A percentile compares a stretch with the other conserved stretches of the same genome.
Conservation (phyloP, 2,797 vertebrate genomes). For the Lithobates pipiens region DNA sequence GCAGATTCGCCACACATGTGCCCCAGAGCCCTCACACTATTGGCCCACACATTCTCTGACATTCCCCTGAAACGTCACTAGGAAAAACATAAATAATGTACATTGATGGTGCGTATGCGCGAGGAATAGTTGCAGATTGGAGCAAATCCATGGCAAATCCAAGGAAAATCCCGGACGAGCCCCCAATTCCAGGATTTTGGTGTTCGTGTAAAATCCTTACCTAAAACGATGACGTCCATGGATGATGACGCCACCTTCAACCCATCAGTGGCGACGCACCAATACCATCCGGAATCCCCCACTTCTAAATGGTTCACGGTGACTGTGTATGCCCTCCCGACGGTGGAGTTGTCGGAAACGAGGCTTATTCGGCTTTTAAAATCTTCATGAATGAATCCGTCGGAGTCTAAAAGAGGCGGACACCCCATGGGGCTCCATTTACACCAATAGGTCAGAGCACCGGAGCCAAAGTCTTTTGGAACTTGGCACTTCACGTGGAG, state of each 20-base stretch:
- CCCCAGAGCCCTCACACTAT: too few relatives aligned
- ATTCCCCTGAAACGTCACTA: too few relatives aligned
- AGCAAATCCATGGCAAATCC: too few relatives aligned
- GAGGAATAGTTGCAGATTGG: too few relatives aligned
- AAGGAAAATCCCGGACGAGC: too few relatives aligned
- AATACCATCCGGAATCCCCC: constrained; percentile 66
- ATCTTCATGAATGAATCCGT: constrained; percentile 57
- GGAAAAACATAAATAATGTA: too few relatives aligned
- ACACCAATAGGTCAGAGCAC: constrained; percentile 60
- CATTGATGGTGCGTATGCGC: too few relatives aligned
- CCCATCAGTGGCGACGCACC: constrained; percentile 59
- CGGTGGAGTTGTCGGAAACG: accelerated
- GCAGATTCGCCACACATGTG: too few relatives aligned
- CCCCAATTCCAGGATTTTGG: too few relatives aligned
- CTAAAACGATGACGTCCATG: constrained; percentile 57
- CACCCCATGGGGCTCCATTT: constrained; percentile 62
- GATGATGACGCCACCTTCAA: constrained; percentile 26
- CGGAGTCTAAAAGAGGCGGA: neutral
- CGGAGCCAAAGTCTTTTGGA: neutral
- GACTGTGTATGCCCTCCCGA: neutral
- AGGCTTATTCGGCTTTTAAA: neutral
- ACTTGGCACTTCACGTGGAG: constrained; percentile 58
- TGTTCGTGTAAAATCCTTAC: constrained; percentile 45
- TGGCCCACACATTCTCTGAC: too few relatives aligned
- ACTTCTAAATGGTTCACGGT: constrained; percentile 57